Conservation (phyloP, 2,113 vertebrate species). For the Zosterops borbonicus region DNA sequence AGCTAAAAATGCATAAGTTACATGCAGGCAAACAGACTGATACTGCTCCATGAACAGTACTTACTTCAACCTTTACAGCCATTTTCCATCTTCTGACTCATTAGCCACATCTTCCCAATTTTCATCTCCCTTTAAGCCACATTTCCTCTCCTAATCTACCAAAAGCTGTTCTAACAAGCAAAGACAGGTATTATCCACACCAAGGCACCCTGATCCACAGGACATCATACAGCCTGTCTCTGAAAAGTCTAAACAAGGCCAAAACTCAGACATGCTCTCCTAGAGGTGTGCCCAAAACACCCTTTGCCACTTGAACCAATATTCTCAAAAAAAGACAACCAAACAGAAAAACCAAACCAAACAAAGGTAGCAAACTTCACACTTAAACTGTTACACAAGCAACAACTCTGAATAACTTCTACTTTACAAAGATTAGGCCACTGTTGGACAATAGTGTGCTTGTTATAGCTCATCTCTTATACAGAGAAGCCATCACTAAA, state of each 20-base stretch:
- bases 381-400: neutral
- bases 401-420: neutral
- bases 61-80: neutral
- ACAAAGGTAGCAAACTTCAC: neutral
- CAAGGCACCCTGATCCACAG: neutral
- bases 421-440: neutral
- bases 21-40: neutral
- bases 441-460: neutral
- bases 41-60: neutral
- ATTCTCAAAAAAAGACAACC: neutral
- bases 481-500: neutral
- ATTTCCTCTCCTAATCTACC: neutral
- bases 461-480: neutral
- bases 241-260: neutral
- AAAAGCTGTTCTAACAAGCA: neutral
- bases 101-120: neutral
- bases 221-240: neutral
- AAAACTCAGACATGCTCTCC: neutral
- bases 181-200: neutral
- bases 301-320: neutral
- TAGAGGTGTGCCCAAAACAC: accelerated
- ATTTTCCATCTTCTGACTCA: neutral
- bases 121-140: neutral
- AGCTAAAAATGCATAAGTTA: neutral
- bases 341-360: neutral